A percentile compares a stretch with the other conserved stretches of the same genome.
phyloP scores from a whole-genome alignment of 2,888 invertebrate species.

The Allacma fusca region DNA sequence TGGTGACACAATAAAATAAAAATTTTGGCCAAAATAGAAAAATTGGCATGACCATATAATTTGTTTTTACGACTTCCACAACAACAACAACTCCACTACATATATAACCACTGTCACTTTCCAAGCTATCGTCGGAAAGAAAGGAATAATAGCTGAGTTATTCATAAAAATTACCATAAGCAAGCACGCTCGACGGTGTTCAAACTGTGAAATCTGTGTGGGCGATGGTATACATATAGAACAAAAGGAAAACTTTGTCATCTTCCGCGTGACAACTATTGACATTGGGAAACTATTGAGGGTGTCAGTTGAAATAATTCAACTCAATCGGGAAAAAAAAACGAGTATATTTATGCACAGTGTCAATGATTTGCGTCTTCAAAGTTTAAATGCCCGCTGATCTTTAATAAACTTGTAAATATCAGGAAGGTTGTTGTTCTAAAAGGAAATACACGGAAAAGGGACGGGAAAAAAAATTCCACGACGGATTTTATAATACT shows the following conservation, averaged over 20 bases:
- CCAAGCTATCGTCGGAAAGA: background rate
- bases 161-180: constrained; percentile 6
- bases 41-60: background rate
- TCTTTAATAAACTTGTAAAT: background rate
- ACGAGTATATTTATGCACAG: too few relatives aligned
- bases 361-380: too few relatives aligned
- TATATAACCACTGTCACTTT: background rate
- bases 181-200: background rate
- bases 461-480: background rate
- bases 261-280: background rate
- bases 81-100: background rate
- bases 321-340: too few relatives aligned
- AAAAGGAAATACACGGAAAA: background rate
- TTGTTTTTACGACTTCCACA: background rate
- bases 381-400: too few relatives aligned
- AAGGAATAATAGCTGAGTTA: background rate
- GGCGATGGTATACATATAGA: background rate
- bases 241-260: background rate
- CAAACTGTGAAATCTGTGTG: constrained; percentile 2
- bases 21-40: background rate
- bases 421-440: background rate
- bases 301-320: too few relatives aligned
- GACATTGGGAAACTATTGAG: background rate
- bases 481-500: background rate
- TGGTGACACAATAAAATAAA: background rate